These are phyloP conservation scores for Sebastes steindachneri DNA, from an alignment of 2,797 vertebrate genomes.

Conservation along the genomic window DNA sequence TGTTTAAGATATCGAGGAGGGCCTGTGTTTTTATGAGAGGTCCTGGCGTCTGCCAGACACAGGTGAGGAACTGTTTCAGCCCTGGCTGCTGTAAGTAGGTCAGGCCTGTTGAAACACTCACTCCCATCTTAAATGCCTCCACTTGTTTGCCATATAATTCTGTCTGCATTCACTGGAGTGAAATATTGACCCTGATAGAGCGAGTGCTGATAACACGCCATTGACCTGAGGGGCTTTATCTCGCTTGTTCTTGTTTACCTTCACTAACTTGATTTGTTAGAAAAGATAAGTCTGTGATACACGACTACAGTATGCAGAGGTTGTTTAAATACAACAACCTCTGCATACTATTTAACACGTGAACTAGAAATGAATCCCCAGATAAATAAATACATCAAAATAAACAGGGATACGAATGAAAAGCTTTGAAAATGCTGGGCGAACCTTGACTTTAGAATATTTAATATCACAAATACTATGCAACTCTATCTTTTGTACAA, in stretches of 20 bases:
- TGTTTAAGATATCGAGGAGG: slow-evolving; percentile 49
- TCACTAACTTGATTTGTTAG: slow-evolving; percentile 9
- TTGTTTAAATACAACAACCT: not conserved
- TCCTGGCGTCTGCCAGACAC: slow-evolving; percentile 60
- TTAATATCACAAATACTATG: not conserved
- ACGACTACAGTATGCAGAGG: not conserved
- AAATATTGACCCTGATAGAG: slow-evolving; percentile 55
- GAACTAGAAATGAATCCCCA: not conserved
- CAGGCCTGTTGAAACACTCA: slow-evolving; percentile 74
- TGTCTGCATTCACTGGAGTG: slow-evolving; percentile 48
- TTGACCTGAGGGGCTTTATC: slow-evolving; percentile 32
- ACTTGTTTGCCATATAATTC: slow-evolving; percentile 63
- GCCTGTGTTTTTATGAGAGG: slow-evolving; percentile 54
- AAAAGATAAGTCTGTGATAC: not conserved
- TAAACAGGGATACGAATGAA: not conserved
- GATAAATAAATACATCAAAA: not conserved
- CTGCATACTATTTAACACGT: not conserved
- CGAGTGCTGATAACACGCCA: slow-evolving; percentile 48
- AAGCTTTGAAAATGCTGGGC: not conserved
- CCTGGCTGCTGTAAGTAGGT: slow-evolving; percentile 75
- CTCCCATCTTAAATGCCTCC: slow-evolving; percentile 64
- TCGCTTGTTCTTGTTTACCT: slow-evolving; percentile 52
- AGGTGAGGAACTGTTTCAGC: slow-evolving; percentile 70
- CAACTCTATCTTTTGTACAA: not conserved
- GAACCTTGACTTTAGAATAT: not conserved